Evolutionary conservation across 2,888 invertebrate species (phyloP).

Genomic region (Drosophila acutilabella): DNA sequence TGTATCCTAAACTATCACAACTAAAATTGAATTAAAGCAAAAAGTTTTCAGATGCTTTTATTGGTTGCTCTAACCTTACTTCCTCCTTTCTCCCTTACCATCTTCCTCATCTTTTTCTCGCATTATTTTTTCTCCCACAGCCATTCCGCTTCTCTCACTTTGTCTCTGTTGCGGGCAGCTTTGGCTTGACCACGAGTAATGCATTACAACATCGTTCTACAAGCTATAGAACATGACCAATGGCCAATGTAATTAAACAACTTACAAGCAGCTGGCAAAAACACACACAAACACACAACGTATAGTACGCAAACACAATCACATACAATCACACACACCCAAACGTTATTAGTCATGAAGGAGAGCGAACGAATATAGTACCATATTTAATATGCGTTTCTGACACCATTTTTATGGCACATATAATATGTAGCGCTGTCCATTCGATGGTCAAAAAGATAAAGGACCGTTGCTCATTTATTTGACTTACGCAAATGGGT

Average conservation of each 20-base stretch:
- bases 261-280: slow-evolving; percentile 60
- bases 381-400: slow-evolving; percentile 77
- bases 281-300: slow-evolving; percentile 10
- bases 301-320: not conserved
- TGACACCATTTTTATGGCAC: slow-evolving; percentile 67
- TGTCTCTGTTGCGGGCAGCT: slow-evolving; percentile 47
- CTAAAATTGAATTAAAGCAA: slow-evolving; percentile 73
- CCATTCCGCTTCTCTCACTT: slow-evolving; percentile 3
- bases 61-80: slow-evolving; percentile 1
- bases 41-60: slow-evolving; percentile 59
- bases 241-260: slow-evolving; percentile 75
- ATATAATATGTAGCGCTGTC: slow-evolving; percentile 54
- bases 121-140: slow-evolving; percentile 1
- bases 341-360: slow-evolving; percentile 62
- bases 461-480: slow-evolving; percentile 73
- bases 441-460: slow-evolving; percentile 57
- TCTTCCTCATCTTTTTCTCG: not conserved
- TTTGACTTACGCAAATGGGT: slow-evolving; percentile 77
- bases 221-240: slow-evolving; percentile 50
- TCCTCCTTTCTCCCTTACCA: not conserved
- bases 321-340: slow-evolving; percentile 21
- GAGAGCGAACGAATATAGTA: slow-evolving; percentile 39
- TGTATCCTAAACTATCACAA: slow-evolving; percentile 62
- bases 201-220: slow-evolving; percentile 70
- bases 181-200: slow-evolving; percentile 67